phyloP scores from a whole-genome alignment of 2,888 invertebrate species.

The Nesidiocoris tenuis region DNA sequence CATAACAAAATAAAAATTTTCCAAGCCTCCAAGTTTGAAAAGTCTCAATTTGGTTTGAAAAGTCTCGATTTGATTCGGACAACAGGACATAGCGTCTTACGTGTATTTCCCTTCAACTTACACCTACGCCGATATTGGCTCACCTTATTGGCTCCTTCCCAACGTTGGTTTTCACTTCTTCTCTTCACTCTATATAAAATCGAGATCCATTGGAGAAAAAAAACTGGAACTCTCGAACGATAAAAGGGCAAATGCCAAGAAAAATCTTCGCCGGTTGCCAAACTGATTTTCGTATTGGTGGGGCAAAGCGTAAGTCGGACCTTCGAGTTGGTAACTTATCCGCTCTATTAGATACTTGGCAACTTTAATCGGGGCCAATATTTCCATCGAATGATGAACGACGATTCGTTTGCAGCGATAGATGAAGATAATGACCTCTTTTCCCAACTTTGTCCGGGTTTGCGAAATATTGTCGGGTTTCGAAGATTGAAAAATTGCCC shows the following conservation, averaged over 20 bases:
- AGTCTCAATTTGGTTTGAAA: too few relatives aligned
- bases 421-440: too few relatives aligned
- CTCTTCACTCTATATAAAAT: background rate
- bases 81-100: too few relatives aligned
- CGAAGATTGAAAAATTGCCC: too few relatives aligned
- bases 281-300: background rate
- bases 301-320: background rate
- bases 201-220: background rate
- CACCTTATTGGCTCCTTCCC: slow-evolving; percentile 25
- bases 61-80: too few relatives aligned
- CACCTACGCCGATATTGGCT: background rate
- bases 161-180: background rate
- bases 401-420: too few relatives aligned
- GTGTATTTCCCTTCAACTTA: too few relatives aligned
- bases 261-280: slow-evolving; percentile 13
- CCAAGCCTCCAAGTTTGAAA: too few relatives aligned
- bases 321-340: slow-evolving; percentile 4
- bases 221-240: background rate
- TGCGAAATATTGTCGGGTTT: too few relatives aligned
- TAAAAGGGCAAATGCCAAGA: slow-evolving; percentile 14
- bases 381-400: background rate
- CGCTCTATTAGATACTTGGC: slow-evolving; percentile 5
- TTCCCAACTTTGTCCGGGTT: too few relatives aligned
- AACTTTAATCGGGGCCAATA: background rate
- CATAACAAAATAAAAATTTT: too few relatives aligned